These are phyloP conservation scores for Alethe diademata DNA, from an alignment of 2,113 vertebrate species.

Conservation along the genomic window DNA sequence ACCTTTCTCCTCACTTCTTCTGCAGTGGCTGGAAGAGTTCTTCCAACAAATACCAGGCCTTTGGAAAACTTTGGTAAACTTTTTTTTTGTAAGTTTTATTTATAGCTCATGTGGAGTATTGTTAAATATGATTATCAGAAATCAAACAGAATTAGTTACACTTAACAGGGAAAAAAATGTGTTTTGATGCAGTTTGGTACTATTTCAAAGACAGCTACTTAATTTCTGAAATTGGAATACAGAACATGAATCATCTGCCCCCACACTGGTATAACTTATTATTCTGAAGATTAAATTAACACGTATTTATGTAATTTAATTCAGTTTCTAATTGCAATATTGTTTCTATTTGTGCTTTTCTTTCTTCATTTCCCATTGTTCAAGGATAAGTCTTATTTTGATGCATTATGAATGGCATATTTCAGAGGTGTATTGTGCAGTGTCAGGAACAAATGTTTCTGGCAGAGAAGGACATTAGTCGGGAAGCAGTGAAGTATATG, in stretches of 20 bases:
- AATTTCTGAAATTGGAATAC: neutral
- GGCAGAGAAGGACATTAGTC: neutral
- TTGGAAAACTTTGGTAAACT: conserved; percentile 86
- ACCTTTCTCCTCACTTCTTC: conserved; percentile 67
- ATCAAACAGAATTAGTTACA: neutral
- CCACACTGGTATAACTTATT: neutral
- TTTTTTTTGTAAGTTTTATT: conserved; percentile 72
- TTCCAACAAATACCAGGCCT: conserved; percentile 73
- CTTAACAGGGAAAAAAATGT: rapidly evolving
- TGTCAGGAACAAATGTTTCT: neutral
- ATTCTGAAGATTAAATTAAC: neutral
- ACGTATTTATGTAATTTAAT: neutral
- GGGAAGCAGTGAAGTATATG: neutral
- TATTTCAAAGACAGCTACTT: neutral
- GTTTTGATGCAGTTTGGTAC: neutral
- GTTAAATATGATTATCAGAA: neutral
- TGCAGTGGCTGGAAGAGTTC: conserved; percentile 67
- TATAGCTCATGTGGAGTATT: conserved; percentile 42
- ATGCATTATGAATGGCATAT: neutral
- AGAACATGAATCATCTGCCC: neutral
- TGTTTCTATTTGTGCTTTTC: neutral
- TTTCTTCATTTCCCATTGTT: neutral
- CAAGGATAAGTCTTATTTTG: neutral
- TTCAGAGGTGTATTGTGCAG: neutral
- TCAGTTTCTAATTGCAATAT: neutral